Conservation (phyloP, 2,113 vertebrate species). For the Cairina moschata region DNA sequence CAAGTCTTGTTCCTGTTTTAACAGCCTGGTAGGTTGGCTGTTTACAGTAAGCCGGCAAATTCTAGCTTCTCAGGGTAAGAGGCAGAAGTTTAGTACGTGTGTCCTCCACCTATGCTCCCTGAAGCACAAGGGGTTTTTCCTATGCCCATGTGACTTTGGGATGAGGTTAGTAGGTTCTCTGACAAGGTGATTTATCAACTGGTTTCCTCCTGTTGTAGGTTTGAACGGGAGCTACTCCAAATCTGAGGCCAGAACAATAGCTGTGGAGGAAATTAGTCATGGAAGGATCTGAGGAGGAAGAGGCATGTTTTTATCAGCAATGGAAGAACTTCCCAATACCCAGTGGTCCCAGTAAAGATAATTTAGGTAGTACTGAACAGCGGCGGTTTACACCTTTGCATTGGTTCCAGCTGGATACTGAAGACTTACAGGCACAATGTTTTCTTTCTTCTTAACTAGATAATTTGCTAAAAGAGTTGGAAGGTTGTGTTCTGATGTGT, state of each 20-base stretch:
- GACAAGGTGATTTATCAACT: conserved; percentile 41
- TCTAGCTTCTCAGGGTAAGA: neutral
- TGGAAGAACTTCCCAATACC: conserved; percentile 35
- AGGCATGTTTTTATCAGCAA: conserved; percentile 35
- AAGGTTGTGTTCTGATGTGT: neutral
- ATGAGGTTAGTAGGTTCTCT: conserved; percentile 6
- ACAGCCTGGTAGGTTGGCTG: neutral
- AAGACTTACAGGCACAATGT: neutral
- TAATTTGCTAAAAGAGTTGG: neutral
- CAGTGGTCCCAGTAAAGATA: neutral
- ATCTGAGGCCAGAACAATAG: conserved; percentile 63
- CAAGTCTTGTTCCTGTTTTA: neutral
- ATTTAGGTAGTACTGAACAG: neutral
- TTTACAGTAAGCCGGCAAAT: neutral
- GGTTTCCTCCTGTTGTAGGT: conserved; percentile 50
- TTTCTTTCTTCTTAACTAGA: neutral
- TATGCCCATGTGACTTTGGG: neutral
- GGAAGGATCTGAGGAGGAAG: conserved; percentile 48
- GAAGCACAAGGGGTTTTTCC: neutral
- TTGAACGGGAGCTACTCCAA: conserved; percentile 45
- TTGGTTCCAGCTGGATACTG: neutral
- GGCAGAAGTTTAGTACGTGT: neutral
- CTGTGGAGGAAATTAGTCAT: conserved; percentile 59
- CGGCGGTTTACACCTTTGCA: neutral
- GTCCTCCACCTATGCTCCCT: neutral